Evolutionary conservation across 2,113 vertebrate species (phyloP), one percentile per base, ranked within the genome.

Genomic region (Meriones unguiculatus): DNA sequence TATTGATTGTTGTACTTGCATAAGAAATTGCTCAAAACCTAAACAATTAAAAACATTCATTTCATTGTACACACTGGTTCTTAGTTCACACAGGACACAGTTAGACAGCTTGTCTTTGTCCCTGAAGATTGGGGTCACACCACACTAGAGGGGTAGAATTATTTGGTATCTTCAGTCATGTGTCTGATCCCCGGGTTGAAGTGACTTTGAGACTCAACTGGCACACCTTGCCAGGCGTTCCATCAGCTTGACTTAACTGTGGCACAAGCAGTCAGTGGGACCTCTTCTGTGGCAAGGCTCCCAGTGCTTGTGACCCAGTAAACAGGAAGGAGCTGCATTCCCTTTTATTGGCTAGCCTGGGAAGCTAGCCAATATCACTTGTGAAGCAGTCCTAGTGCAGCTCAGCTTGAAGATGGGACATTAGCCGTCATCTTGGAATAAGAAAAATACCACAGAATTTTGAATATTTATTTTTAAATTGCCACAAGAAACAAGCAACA

Each of bases 261-360:
- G 41, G 35, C 62, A 10, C 25, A 54, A 24, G 41, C 81, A 84
- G 38, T 80, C 25, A 18, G 35, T 9, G 20, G 52, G 75, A 93
- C 17, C 52, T 69, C 15, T 50, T 75, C 52, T 12, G 3, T 93
- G 82, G 81, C 81, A 88, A 70, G 76, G 25, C 32, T 65, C 62
- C 91, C 65, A 77, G 82, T 73, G 7, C 87, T 41, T 77, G 25
- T 88, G 76, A 84, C 90, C 62, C 84, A 62, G 84, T 25, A 46
- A 93, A 73, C 25, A 69, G 73, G 76, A 73, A 91, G 65, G 69
- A 72, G 62, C 35, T 72, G 38, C n/a, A n/a, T 72, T 76, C 32
- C 54, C 81, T 97, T 81, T 93, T 82, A 64, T 93, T n/a, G n/a
- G n/a, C n/a, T n/a, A 28, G 67, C 38, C 70, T 87, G 89, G 65